Conservation (phyloP, 2,888 invertebrate species). For the Barypeithes pellucidus region DNA sequence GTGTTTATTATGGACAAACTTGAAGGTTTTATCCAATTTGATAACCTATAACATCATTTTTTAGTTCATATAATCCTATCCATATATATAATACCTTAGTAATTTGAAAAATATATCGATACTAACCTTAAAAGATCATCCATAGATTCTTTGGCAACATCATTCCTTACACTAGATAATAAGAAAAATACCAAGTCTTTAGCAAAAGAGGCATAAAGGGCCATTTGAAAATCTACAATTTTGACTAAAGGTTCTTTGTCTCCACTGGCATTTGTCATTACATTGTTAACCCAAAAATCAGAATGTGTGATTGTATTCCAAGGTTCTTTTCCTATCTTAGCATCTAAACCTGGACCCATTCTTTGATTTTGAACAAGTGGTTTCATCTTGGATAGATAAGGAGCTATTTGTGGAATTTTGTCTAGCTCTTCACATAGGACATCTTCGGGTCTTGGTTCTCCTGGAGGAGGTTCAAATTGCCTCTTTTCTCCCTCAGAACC, state of each 20-base stretch:
- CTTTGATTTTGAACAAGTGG: constrained; percentile 13
- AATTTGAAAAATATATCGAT: too few species aligned
- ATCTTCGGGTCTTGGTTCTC: constrained; percentile 1
- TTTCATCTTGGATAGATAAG: constrained; percentile 20
- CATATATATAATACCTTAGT: too few species aligned
- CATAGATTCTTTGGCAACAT: constrained; percentile 31
- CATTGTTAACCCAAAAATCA: constrained; percentile 77
- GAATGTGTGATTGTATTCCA: constrained; percentile 73
- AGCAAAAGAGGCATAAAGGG: constrained; percentile 57
- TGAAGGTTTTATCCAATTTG: too few species aligned
- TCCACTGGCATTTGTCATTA: constrained; percentile 70
- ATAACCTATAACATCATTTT: too few species aligned
- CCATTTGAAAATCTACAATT: constrained; percentile 61
- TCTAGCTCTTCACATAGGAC: constrained; percentile 11
- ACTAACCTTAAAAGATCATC: constrained; percentile 50
- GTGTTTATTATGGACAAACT: too few species aligned
- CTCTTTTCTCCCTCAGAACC: neutral
- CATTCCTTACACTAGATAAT: constrained; percentile 57
- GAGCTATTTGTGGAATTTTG: constrained; percentile 26
- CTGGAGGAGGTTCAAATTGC: constrained; percentile 7
- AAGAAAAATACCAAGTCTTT: constrained; percentile 61
- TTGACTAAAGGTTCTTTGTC: constrained; percentile 54
- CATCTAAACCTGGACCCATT: constrained; percentile 3
- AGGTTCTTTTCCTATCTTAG: constrained; percentile 62
- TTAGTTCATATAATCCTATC: too few species aligned